Base-by-base conservation (phyloP, 2,113 vertebrate genomes). In the Calidris pugnax region DNA sequence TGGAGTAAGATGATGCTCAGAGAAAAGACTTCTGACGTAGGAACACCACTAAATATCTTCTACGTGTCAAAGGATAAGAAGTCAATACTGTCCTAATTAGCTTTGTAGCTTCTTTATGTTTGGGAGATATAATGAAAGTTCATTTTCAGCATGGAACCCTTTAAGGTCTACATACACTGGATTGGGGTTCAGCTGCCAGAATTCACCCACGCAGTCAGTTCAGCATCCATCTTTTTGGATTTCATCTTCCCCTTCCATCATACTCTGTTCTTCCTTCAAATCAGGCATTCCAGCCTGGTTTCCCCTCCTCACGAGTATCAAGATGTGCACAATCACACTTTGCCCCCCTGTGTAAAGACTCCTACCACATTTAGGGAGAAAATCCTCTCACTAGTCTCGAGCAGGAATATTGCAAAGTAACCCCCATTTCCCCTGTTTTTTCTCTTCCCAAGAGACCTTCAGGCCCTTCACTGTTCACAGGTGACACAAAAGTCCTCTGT, bases 31-130 rank as follows among this genome's bases (percentile, higher is more conserved):
- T 90, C 83, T 87, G 26, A 90, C 18, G 9, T n/a, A 30, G 19
- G 71, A 10, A 14, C 59, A 74, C 12, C n/a, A 55, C 33, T 76
- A 95, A 93, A 77, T 83, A 93, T 13, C 55, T 88, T 82, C 45
- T 59, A 2, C 5, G 1, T 47, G 76, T 21, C 83, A 77, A 71
- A 57, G 50, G 23, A 27, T 74, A 85, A 83, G 47, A 73, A 85
- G 72, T 81, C 93, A 77, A 89, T 88, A 89, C 72, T 39, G 32
- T 18, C 5, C n/a, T 90, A 95, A 88, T 90, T 77, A 93, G 45
- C 41, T 91, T 15, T 78, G 64, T 24, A 77, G n/a, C 28, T 71
- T 4, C 32, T 47, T 92, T 50, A 18, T 43, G 63, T 41, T 41
- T 89, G 22, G 27, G 14, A 76, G 51, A 57, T 4, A 53, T 26